Conservation (phyloP, 2,113 vertebrate genomes). For the Dasypus novemcinctus region DNA sequence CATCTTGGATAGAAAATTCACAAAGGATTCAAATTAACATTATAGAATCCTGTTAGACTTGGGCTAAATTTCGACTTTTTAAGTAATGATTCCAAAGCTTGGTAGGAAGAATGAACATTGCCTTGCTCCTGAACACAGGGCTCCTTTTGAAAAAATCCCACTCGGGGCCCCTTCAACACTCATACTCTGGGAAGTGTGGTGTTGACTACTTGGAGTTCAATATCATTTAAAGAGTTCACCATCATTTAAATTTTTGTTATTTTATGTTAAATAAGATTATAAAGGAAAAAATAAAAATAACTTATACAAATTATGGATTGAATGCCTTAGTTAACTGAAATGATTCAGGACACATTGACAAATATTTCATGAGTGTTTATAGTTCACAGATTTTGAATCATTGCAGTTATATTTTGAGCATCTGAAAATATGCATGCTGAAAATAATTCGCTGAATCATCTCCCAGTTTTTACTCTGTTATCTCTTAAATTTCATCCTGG, state of each 20-base stretch:
- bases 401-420: background rate
- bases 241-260: background rate
- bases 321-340: conserved; percentile 28
- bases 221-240: background rate
- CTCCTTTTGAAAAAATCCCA: background rate
- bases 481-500: background rate
- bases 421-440: background rate
- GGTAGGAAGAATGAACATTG: background rate
- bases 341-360: background rate
- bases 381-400: background rate
- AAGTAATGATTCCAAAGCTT: background rate
- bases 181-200: background rate
- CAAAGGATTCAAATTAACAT: conserved; percentile 35
- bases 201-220: background rate
- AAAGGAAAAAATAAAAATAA: conserved; percentile 38
- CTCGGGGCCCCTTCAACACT: background rate
- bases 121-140: background rate
- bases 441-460: background rate
- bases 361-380: background rate
- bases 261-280: background rate
- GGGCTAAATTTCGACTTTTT: background rate
- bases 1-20: background rate
- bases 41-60: conserved; percentile 1
- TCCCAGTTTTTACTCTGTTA: background rate
- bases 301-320: background rate